Evolutionary conservation across 1,140 invertebrate species (phyloP).

Genomic region (Eubasilissa regina): DNA sequence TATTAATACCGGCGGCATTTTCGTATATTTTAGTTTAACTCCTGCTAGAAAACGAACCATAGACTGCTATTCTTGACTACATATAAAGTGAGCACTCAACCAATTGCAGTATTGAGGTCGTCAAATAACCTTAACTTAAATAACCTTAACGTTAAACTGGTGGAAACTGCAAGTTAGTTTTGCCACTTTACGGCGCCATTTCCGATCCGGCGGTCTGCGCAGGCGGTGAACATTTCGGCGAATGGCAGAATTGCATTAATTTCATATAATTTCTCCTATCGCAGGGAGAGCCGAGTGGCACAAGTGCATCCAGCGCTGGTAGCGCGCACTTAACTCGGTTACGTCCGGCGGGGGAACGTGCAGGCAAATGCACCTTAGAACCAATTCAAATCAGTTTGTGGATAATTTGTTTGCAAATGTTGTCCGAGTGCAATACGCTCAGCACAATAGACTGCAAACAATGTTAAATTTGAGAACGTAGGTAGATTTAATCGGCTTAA

Average conservation of each 20-base stretch:
- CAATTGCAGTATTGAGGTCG: constrained; percentile 17
- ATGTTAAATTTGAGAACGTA: not conserved
- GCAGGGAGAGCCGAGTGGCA: constrained; percentile 1
- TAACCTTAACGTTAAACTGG: constrained; percentile 27
- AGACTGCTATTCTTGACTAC: too few relatives aligned
- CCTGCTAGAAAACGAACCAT: too few relatives aligned
- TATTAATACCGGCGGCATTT: too few relatives aligned
- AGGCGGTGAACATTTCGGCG: constrained; percentile 38
- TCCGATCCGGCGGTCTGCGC: constrained; percentile 30
- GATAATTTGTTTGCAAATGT: constrained; percentile 41
- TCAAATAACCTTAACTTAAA: constrained; percentile 32
- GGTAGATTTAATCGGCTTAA: not conserved
- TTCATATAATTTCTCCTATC: constrained; percentile 50
- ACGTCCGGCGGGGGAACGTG: not conserved
- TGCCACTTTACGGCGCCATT: constrained; percentile 29
- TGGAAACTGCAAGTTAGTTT: constrained; percentile 39
- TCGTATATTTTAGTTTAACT: too few relatives aligned
- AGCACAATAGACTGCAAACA: constrained; percentile 12
- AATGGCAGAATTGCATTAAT: constrained; percentile 50
- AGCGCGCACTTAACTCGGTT: constrained; percentile 27
- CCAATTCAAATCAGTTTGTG: constrained; percentile 33
- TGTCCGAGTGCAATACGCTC: constrained; percentile 29
- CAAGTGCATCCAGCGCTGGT: constrained; percentile 8
- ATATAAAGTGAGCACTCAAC: constrained; percentile 2
- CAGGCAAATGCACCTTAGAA: constrained; percentile 6